Evolutionary conservation across 35 echinoderm and acorn worm genomes (phyloP).

Genomic region (Ophioderma brevispina): DNA sequence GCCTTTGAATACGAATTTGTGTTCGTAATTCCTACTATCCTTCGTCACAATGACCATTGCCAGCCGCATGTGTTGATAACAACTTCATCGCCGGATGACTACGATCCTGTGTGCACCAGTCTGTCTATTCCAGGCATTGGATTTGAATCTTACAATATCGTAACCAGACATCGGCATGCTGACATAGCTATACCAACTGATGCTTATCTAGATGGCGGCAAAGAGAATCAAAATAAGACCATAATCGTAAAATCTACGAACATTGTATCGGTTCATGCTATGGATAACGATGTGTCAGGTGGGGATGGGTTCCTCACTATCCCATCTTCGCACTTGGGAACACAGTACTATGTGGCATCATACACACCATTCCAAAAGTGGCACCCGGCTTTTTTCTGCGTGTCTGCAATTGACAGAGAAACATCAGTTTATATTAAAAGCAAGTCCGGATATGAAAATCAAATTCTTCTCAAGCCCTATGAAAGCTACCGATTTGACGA

Average conservation of each 20-base stretch:
- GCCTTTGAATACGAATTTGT: no score
- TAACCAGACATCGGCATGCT: no score
- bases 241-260: neutral
- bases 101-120: no score
- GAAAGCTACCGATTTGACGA: neutral
- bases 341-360: neutral
- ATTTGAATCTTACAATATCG: no score
- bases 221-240: neutral
- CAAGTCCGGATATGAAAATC: neutral
- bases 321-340: neutral
- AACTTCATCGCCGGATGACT: no score
- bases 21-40: no score
- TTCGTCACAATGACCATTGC: no score
- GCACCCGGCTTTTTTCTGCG: neutral
- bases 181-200: no score
- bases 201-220: no score
- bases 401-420: neutral
- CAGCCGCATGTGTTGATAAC: no score
- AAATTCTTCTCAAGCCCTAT: neutral
- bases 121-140: no score
- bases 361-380: neutral
- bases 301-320: neutral
- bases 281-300: neutral
- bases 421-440: neutral
- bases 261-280: neutral